These are phyloP conservation scores for Motacilla alba DNA, from an alignment of 2,113 vertebrate species.

Conservation along the genomic window DNA sequence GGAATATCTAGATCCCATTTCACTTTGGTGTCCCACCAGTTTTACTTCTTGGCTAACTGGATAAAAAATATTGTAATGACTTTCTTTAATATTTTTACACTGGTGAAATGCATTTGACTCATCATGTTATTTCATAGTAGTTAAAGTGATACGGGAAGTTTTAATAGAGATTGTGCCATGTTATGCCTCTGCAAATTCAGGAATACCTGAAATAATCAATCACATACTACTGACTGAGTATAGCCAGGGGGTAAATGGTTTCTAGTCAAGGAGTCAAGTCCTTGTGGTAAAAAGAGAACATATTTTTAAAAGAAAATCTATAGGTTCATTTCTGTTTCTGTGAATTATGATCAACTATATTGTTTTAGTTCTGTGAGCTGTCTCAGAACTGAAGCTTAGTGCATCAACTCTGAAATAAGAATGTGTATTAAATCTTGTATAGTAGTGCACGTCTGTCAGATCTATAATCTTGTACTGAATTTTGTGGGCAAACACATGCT, in stretches of 20 bases:
- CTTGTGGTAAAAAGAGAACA: background rate
- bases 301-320: background rate
- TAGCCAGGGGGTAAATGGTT: background rate
- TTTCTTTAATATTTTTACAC: background rate
- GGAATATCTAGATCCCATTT: background rate
- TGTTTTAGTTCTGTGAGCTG: background rate
- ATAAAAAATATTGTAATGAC: background rate
- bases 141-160: background rate
- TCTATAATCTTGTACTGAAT: background rate
- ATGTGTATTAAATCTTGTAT: background rate
- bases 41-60: background rate
- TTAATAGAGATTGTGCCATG: background rate
- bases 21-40: background rate
- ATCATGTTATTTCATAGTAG: background rate
- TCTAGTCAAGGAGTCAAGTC: background rate
- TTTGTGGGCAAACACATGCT: background rate
- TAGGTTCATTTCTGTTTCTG: background rate
- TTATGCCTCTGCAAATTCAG: background rate
- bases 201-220: background rate
- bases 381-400: background rate
- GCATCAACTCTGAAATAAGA: background rate
- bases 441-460: background rate
- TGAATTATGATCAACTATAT: background rate
- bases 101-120: background rate
- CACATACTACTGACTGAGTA: background rate